A percentile compares a stretch with the other conserved stretches of the same genome.
phyloP scores from a whole-genome alignment of 2,113 vertebrate species.

The Podarcis cretensis region DNA sequence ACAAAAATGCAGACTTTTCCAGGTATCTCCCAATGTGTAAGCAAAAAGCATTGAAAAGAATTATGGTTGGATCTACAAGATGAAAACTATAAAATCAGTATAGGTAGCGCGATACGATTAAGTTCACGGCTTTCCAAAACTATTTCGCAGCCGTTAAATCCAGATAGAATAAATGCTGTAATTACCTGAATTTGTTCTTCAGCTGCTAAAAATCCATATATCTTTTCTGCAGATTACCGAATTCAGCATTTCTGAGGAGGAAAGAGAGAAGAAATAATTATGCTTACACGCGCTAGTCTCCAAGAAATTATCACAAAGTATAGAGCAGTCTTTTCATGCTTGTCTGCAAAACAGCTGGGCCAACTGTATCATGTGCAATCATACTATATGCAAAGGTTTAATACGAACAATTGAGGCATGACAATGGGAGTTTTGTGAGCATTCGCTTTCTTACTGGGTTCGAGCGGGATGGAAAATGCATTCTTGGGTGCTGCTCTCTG shows the following conservation, averaged over 20 bases:
- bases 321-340: background rate
- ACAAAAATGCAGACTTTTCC: background rate
- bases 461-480: background rate
- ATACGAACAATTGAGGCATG: background rate
- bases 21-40: background rate
- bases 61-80: background rate
- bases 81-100: slow-evolving; percentile 28
- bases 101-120: background rate
- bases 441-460: background rate
- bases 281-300: background rate
- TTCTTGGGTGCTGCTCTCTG: background rate
- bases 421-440: background rate
- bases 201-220: slow-evolving; percentile 70
- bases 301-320: slow-evolving; percentile 4
- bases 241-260: slow-evolving; percentile 74
- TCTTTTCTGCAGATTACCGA: slow-evolving; percentile 54
- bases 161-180: background rate
- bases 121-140: background rate
- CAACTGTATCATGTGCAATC: background rate
- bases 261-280: slow-evolving; percentile 31
- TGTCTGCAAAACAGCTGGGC: background rate
- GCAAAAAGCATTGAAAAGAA: slow-evolving; percentile 31
- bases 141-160: slow-evolving; percentile 48
- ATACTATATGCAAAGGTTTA: background rate
- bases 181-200: slow-evolving; percentile 78